A percentile compares a stretch with the other conserved stretches of the same genome.
Evolutionary conservation across 2,888 invertebrate genomes (phyloP).

Genomic region (Stegana nigrithorax): DNA sequence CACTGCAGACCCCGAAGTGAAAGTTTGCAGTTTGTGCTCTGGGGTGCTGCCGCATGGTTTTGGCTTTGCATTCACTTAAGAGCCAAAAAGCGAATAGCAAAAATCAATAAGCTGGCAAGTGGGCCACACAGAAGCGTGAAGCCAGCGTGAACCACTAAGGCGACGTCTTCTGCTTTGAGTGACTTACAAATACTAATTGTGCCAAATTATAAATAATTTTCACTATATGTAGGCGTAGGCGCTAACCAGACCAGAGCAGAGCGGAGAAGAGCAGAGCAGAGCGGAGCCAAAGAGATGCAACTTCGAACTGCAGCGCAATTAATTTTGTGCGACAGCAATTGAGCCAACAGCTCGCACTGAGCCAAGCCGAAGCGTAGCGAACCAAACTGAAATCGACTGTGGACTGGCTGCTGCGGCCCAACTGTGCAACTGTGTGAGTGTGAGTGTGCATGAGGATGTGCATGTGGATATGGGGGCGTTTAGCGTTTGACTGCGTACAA

Average conservation of each 20-base stretch:
- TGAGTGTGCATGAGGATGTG: too few species aligned
- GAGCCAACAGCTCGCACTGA: slow-evolving; percentile 2
- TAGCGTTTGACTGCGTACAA: too few species aligned
- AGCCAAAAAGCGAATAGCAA: too few species aligned
- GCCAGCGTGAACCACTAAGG: slow-evolving; percentile 22
- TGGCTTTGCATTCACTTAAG: slow-evolving; percentile 10
- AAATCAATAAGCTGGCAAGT: slow-evolving; percentile 51
- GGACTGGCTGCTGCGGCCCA: too few species aligned
- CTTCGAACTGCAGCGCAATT: slow-evolving; percentile 34
- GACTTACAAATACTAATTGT: slow-evolving; percentile 44
- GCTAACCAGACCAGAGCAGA: not conserved
- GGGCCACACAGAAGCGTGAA: slow-evolving; percentile 42
- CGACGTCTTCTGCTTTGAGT: slow-evolving; percentile 21
- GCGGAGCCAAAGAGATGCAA: slow-evolving; percentile 29
- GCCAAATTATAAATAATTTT: slow-evolving; percentile 59
- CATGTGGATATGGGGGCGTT: too few species aligned
- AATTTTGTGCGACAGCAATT: slow-evolving; percentile 43
- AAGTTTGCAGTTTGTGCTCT: slow-evolving; percentile 47
- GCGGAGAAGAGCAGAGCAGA: slow-evolving; percentile 32
- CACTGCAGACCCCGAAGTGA: too few species aligned
- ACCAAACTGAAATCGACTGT: too few species aligned
- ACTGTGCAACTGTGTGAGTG: too few species aligned
- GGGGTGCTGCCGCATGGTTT: slow-evolving; percentile 11
- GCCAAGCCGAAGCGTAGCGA: too few species aligned
- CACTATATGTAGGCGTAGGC: slow-evolving; percentile 41